Evolutionary conservation across 1,140 invertebrate species (phyloP).

Genomic region (Trissolcus basalis): DNA sequence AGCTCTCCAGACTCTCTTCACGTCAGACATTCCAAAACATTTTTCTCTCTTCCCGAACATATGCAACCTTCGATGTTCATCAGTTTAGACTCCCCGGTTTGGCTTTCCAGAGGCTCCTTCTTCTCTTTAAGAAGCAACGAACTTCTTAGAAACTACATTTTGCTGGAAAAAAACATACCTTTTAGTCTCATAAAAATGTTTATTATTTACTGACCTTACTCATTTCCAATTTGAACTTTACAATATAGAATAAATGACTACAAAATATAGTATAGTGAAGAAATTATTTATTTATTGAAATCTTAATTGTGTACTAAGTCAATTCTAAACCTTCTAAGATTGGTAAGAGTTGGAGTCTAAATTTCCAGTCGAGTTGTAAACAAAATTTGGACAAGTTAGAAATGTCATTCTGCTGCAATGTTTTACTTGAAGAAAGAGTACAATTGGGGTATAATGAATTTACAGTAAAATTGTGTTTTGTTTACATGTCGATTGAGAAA

Average conservation of each 20-base stretch:
- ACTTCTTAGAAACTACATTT: neutral
- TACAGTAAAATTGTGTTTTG: neutral
- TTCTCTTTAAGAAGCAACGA: neutral
- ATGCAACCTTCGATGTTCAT: constrained; percentile 86
- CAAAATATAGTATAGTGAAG: too few species aligned
- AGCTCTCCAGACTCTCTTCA: constrained; percentile 87
- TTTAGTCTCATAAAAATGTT: neutral
- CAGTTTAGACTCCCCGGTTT: constrained; percentile 80
- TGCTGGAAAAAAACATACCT: neutral
- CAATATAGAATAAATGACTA: too few species aligned
- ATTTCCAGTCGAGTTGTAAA: too few species aligned
- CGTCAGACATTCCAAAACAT: constrained; percentile 86
- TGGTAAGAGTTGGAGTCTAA: too few species aligned
- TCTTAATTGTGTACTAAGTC: too few species aligned
- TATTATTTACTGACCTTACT: too few species aligned
- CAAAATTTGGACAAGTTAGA: too few species aligned
- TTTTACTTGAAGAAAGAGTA: too few species aligned
- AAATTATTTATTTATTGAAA: too few species aligned
- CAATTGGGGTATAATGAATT: neutral
- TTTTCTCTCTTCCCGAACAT: constrained; percentile 85
- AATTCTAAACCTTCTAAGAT: too few species aligned
- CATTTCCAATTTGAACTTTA: too few species aligned
- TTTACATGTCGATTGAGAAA: neutral
- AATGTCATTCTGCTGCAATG: too few species aligned
- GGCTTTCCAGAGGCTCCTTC: neutral